These are phyloP conservation scores for Atta cephalotes DNA, from an alignment of 1,140 invertebrate species.

Conservation along the genomic window DNA sequence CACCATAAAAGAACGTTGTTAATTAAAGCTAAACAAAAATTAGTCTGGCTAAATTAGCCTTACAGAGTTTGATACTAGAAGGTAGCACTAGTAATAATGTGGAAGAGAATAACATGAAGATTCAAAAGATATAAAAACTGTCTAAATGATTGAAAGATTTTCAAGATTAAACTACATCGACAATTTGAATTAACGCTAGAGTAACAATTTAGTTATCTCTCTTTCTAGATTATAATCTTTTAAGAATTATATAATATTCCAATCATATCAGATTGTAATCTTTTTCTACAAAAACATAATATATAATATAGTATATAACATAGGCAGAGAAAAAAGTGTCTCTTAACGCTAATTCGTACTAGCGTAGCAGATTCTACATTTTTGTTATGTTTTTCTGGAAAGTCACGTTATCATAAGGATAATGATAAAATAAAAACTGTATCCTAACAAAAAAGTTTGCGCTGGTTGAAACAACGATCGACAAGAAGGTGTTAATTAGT, in stretches of 20 bases:
- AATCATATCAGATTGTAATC: too few relatives aligned
- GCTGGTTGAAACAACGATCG: slow-evolving; percentile 81
- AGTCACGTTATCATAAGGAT: not conserved
- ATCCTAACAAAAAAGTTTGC: slow-evolving; percentile 53
- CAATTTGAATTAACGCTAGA: slow-evolving; percentile 10
- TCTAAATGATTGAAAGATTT: not conserved
- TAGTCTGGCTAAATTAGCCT: not conserved
- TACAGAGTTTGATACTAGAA: not conserved
- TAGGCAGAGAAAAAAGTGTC: not conserved
- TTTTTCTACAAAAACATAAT: not conserved
- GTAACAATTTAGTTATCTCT: not conserved
- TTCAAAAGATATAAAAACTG: not conserved
- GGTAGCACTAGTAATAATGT: not conserved
- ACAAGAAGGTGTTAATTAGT: slow-evolving; percentile 83
- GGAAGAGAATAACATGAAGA: not conserved
- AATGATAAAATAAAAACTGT: slow-evolving; percentile 20
- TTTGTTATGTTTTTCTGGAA: not conserved
- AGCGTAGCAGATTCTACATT: not conserved
- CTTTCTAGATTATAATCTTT: slow-evolving; percentile 15
- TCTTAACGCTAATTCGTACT: slow-evolving; percentile 19
- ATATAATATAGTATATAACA: slow-evolving; percentile 1
- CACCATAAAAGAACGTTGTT: slow-evolving; percentile 25
- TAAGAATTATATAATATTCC: not conserved
- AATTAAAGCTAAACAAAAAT: not conserved
- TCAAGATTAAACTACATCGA: slow-evolving; percentile 1